Percentiles rank a stretch among this genome's conserved stretches.
phyloP scores from a whole-genome alignment of 1,140 invertebrate genomes.

The Prorops nasuta region DNA sequence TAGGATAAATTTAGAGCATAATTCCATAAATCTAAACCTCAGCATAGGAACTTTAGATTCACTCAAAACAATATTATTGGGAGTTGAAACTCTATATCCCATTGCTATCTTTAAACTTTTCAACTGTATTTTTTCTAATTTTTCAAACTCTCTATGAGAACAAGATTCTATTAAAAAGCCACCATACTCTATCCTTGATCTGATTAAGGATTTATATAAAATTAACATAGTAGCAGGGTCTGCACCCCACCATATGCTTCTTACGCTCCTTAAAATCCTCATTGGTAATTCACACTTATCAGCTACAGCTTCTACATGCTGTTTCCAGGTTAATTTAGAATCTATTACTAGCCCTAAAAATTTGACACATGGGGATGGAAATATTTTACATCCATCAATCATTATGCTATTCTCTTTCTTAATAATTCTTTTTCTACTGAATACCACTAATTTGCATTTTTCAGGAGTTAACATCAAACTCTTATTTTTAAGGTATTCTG shows the following conservation, averaged over 20 bases:
- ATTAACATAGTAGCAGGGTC: no score
- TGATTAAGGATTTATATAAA: no score
- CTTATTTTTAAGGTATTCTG: no score
- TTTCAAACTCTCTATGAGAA: slow-evolving; percentile 5
- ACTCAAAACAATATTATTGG: no score
- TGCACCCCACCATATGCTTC: no score
- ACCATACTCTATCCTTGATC: slow-evolving; percentile 23
- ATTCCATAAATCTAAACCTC: slow-evolving; percentile 10
- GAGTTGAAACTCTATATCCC: no score
- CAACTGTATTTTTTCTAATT: no score
- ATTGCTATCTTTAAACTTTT: no score
- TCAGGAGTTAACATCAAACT: neutral
- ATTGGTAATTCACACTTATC: slow-evolving; percentile 10
- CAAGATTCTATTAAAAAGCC: slow-evolving; percentile 11
- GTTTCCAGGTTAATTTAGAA: slow-evolving; percentile 13
- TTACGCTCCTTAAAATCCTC: slow-evolving; percentile 16
- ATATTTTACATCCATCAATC: no score
- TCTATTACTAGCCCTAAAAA: slow-evolving; percentile 23
- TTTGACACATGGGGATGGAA: slow-evolving; percentile 11
- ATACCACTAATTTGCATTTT: neutral
- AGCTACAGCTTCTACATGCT: slow-evolving; percentile 10
- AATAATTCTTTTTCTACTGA: neutral
- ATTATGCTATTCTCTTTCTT: no score
- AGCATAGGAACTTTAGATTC: no score
- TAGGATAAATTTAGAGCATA: slow-evolving; percentile 14